Evolutionary conservation across 2,797 vertebrate genomes (phyloP).

Genomic region (Pangasius mekongensis): DNA sequence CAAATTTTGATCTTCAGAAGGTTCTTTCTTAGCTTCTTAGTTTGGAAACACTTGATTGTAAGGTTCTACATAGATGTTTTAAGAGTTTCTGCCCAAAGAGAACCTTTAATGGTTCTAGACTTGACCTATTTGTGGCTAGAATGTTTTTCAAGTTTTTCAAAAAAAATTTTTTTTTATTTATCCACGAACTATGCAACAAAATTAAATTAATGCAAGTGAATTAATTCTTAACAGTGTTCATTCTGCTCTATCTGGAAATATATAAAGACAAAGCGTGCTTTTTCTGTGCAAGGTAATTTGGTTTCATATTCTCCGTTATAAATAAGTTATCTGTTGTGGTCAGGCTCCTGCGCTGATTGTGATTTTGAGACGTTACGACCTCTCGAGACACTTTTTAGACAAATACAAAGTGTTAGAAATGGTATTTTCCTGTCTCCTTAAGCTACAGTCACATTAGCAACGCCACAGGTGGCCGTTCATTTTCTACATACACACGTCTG

Average conservation of each 20-base stretch:
- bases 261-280: not conserved
- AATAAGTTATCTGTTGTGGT: not conserved
- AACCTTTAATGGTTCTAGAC: not conserved
- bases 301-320: not conserved
- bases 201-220: too few species aligned
- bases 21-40: not conserved
- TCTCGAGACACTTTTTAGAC: not conserved
- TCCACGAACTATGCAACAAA: not conserved
- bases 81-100: not conserved
- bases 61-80: not conserved
- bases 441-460: not conserved
- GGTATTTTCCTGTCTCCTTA: not conserved
- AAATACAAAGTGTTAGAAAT: not conserved
- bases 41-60: not conserved
- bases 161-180: not conserved
- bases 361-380: not conserved
- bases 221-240: not conserved
- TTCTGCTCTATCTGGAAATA: not conserved
- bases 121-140: not conserved
- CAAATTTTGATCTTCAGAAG: not conserved
- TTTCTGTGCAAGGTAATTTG: not conserved
- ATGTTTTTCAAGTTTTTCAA: not conserved
- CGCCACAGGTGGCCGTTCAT: not conserved
- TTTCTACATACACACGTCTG: not conserved
- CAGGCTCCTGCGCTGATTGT: not conserved